Evolutionary conservation across 1,140 invertebrate species (phyloP).

Genomic region (Papilio polytes): DNA sequence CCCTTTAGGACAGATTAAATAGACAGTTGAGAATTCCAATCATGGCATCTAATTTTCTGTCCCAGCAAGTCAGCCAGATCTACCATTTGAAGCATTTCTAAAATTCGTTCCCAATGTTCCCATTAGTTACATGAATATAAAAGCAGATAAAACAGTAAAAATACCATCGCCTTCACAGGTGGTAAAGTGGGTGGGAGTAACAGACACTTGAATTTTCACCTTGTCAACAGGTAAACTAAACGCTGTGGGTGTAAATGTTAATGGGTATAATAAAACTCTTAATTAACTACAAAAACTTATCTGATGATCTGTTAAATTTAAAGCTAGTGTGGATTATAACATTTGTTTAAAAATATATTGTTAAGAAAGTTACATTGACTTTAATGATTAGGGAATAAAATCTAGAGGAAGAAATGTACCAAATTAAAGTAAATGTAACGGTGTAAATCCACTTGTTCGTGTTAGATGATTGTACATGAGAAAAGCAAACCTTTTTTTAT

Average conservation of each 20-base stretch:
- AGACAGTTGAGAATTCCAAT: background rate
- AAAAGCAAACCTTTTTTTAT: background rate
- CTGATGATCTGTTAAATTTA: constrained; percentile 28
- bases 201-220: constrained; percentile 29
- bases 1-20: background rate
- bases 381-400: no score
- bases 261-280: constrained; percentile 20
- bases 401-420: no score
- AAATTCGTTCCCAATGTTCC: constrained; percentile 16
- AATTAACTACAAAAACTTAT: constrained; percentile 22
- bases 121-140: constrained; percentile 11
- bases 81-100: background rate
- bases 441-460: background rate
- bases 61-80: background rate
- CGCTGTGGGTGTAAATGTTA: constrained; percentile 30
- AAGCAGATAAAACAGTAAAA: constrained; percentile 9
- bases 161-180: constrained; percentile 2
- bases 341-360: background rate
- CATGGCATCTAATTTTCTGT: background rate
- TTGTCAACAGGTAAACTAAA: constrained; percentile 29
- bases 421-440: no score
- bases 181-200: constrained; percentile 20
- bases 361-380: background rate
- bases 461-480: background rate
- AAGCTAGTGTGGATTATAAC: background rate